A percentile compares a stretch with the other conserved stretches of the same genome.
These are phyloP conservation scores for Pseudolaguvia tuberculata DNA, from an alignment of 2,113 vertebrate genomes.

Conservation along the genomic window DNA sequence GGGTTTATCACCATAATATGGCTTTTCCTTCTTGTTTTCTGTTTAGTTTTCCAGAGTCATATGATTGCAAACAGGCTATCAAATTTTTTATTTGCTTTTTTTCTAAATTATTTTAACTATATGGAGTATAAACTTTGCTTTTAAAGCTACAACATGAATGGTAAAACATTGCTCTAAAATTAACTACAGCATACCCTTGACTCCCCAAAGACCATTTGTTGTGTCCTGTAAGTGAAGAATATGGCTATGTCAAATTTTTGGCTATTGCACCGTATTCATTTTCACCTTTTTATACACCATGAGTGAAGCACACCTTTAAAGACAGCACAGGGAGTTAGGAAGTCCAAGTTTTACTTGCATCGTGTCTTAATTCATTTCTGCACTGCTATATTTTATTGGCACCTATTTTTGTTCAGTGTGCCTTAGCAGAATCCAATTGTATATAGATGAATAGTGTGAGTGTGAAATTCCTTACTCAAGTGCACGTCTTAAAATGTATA, in stretches of 20 bases:
- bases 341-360: neutral
- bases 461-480: neutral
- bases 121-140: neutral
- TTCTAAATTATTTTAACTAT: too few species aligned
- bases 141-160: neutral
- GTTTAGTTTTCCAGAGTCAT: too few species aligned
- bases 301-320: neutral
- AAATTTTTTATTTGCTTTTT: too few species aligned
- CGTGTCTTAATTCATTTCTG: neutral
- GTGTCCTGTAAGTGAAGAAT: neutral
- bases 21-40: too few species aligned
- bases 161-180: neutral
- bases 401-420: neutral
- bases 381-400: neutral
- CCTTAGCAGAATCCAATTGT: neutral
- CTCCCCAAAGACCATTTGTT: neutral
- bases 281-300: neutral
- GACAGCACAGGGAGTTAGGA: neutral
- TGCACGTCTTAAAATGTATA: neutral
- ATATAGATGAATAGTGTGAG: neutral
- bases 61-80: too few species aligned
- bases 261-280: neutral
- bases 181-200: neutral
- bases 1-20: too few species aligned
- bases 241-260: neutral